A percentile compares a stretch with the other conserved stretches of the same genome.
phyloP scores from a whole-genome alignment of 2,113 vertebrate species.

The Pseudorectes ferrugineus region DNA sequence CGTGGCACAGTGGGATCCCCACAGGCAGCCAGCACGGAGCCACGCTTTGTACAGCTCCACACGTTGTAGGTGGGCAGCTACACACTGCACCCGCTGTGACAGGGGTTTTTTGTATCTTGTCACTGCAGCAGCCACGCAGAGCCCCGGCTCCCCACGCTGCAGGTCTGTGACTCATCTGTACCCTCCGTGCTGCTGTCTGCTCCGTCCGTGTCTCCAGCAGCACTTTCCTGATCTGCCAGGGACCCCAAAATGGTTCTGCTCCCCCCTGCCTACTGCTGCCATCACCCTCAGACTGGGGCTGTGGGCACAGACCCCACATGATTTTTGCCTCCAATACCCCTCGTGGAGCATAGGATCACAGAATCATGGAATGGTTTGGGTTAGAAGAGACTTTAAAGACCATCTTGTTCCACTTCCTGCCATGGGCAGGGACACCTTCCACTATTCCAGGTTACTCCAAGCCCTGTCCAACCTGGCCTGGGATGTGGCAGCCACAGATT shows the following conservation, averaged over 20 bases:
- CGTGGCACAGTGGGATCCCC: not conserved
- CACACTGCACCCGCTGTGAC: not conserved
- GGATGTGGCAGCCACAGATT: not conserved
- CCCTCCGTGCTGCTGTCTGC: not conserved
- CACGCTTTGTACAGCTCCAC: not conserved
- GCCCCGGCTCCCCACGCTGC: not conserved
- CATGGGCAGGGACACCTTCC: not conserved
- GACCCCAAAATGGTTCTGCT: not conserved
- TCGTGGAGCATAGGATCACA: not conserved
- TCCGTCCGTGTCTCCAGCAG: not conserved
- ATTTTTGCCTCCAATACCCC: not conserved
- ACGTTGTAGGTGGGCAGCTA: not conserved
- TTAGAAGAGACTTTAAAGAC: not conserved
- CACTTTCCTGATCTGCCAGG: not conserved
- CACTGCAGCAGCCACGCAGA: not conserved
- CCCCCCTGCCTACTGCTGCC: not conserved
- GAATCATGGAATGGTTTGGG: not conserved
- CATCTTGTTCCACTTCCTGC: not conserved
- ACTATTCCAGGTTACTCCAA: not conserved
- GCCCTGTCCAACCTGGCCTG: not conserved
- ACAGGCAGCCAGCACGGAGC: not conserved
- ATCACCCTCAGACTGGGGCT: accelerated
- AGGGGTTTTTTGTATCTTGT: not conserved
- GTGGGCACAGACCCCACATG: accelerated
- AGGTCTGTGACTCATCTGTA: slow-evolving; percentile 1